A percentile compares a stretch with the other conserved stretches of the same genome.
Evolutionary conservation across 2,797 vertebrate genomes (phyloP).

Genomic region (Platyrinchus mystaceus): DNA sequence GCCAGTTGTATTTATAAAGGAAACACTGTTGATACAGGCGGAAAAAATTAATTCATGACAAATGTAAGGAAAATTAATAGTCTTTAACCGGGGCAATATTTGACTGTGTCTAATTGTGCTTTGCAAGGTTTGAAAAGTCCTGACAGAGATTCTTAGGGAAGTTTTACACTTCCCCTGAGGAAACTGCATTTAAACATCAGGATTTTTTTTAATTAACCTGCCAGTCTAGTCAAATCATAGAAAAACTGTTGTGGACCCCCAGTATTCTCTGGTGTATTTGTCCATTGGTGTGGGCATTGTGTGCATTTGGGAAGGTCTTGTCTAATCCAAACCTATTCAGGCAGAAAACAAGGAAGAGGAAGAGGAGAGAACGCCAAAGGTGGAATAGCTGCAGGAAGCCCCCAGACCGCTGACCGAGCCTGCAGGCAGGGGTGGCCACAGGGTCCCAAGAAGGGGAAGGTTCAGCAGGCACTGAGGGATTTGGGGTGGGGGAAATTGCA

Average conservation of each 20-base stretch:
- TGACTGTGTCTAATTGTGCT: constrained; percentile 74
- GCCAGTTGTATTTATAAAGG: constrained; percentile 63
- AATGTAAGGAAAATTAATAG: constrained; percentile 74
- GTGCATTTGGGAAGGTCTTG: neutral
- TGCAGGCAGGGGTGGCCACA: neutral
- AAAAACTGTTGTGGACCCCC: neutral
- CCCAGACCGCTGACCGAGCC: rapidly evolving
- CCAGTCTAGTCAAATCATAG: neutral
- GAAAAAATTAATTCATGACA: constrained; percentile 71
- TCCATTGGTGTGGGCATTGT: neutral
- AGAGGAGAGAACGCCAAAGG: neutral
- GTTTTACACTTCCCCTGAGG: constrained; percentile 17
- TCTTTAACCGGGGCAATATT: constrained; percentile 74
- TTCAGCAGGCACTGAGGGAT: neutral
- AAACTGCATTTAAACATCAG: constrained; percentile 19
- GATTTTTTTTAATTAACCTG: neutral
- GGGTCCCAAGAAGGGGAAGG: no score
- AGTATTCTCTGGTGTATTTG: neutral
- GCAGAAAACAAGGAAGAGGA: neutral
- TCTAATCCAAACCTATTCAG: neutral
- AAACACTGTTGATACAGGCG: constrained; percentile 68
- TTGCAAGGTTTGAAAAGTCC: neutral
- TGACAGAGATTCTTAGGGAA: neutral
- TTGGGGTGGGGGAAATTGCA: no score
- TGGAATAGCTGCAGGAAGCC: rapidly evolving